phyloP scores from a whole-genome alignment of 2,113 vertebrate species.

The Theristicus caerulescens region DNA sequence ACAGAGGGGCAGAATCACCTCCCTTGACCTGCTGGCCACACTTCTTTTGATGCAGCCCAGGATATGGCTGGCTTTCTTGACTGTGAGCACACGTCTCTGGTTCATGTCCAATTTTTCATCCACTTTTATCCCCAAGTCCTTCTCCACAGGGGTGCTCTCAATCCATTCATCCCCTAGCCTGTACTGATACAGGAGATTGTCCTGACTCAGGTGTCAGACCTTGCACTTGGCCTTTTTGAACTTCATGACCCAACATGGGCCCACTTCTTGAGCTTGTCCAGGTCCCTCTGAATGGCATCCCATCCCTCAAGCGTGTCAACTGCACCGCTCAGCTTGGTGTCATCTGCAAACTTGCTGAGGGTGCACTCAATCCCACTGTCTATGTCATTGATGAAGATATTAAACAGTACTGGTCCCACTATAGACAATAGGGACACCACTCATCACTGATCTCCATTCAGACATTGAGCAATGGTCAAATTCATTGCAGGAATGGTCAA shows the following conservation, averaged over 20 bases:
- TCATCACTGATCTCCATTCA: neutral
- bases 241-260: neutral
- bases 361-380: neutral
- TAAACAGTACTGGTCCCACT: neutral
- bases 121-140: neutral
- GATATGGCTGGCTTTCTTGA: fast-evolving
- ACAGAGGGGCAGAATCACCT: neutral
- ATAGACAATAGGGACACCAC: fast-evolving
- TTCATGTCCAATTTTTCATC: neutral
- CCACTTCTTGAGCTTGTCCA: neutral
- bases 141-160: fast-evolving
- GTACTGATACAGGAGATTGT: fast-evolving
- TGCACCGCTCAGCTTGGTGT: neutral
- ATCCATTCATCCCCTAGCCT: neutral
- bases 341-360: neutral
- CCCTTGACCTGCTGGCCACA: fast-evolving
- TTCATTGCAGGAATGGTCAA: neutral
- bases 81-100: fast-evolving
- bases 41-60: neutral
- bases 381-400: neutral
- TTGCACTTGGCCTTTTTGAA: neutral
- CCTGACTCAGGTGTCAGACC: fast-evolving
- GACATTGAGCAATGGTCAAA: neutral
- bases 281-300: neutral
- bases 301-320: neutral